These are phyloP conservation scores for Harpagus bidentatus DNA, from an alignment of 2,113 vertebrate species.

Conservation along the genomic window DNA sequence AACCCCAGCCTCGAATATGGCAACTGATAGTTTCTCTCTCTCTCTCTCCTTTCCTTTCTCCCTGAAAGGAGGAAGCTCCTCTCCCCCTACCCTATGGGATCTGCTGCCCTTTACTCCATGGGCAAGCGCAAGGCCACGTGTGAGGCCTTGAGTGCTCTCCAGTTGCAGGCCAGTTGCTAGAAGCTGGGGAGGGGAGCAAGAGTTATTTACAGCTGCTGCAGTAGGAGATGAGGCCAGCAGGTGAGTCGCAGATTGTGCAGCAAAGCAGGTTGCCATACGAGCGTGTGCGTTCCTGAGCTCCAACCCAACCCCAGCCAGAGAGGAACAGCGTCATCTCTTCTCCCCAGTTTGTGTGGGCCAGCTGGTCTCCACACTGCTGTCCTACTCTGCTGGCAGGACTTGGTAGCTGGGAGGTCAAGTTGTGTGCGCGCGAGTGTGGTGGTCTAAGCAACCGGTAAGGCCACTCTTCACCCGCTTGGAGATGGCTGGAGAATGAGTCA, in stretches of 20 bases:
- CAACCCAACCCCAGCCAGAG: not conserved
- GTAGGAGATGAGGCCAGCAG: not conserved
- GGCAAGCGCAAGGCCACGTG: not conserved
- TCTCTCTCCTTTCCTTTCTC: not conserved
- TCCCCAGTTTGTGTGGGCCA: not conserved
- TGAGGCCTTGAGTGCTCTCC: not conserved
- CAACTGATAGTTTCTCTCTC: not conserved
- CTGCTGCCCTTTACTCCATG: not conserved
- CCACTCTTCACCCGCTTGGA: not conserved
- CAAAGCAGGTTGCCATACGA: not conserved
- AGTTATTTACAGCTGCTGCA: not conserved
- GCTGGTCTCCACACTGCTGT: not conserved
- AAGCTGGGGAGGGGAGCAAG: not conserved
- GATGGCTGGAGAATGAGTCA: not conserved
- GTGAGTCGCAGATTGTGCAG: not conserved
- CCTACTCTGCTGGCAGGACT: not conserved
- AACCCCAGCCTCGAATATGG: not conserved
- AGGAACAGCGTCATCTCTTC: not conserved
- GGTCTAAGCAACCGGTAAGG: not conserved
- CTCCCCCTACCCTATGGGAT: not conserved
- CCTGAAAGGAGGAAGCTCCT: not conserved
- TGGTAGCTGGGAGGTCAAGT: not conserved
- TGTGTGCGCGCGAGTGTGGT: fast-evolving
- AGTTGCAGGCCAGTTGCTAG: not conserved
- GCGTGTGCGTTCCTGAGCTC: not conserved